Evolutionary conservation across 2,797 vertebrate species (phyloP), one percentile per base, ranked within the genome.

Genomic region (Helostoma temminkii): DNA sequence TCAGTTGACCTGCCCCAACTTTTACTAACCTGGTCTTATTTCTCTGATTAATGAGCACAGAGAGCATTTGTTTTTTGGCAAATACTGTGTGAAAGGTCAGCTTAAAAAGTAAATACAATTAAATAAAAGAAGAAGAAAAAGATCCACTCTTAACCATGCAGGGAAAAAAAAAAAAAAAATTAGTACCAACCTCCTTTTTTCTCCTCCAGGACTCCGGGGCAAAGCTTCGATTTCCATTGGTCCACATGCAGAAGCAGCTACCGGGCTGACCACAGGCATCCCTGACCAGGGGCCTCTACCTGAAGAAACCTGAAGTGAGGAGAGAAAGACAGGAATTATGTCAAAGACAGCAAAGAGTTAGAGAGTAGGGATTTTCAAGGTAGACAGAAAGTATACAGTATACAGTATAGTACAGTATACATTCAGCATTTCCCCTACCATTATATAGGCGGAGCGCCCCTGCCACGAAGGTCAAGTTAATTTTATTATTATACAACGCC

Each of bases 201-300:
- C 95, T 19, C 83, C 88, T 71, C 95, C 95, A 1, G 96, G 95
- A 85, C 94, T 97, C 66, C 93, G 91, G 52, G 96, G 95, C 56
- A 97, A 91, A 79, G 95, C 93, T 82, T 96, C 95, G 47, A 96
- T 96, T 86, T 98, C 96, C 82, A 97, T 90, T 0, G 95, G 91
- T 71, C 92, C 84, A 30, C 95, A 93, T 9, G 89, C 92, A 71
- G 94, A 83, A 45, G 94, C 86, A 65, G 94, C 71, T 0, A 72
- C 78, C 16, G 93, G 82, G 66, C 60, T 88, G 72, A 93, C 90
- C 45, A 94, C 85, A 61, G 95, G 94, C 2, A 92, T 22, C 25
- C 80, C 66, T 5, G 95, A 89, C 89, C 92, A 95, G 19, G 90
- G 60, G 45, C 87, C 81, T 74, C 90, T 92, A 66, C 84, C 32